Evolutionary conservation across 2,113 vertebrate species (phyloP), one percentile per base, ranked within the genome.

Genomic region (Gallinago media): DNA sequence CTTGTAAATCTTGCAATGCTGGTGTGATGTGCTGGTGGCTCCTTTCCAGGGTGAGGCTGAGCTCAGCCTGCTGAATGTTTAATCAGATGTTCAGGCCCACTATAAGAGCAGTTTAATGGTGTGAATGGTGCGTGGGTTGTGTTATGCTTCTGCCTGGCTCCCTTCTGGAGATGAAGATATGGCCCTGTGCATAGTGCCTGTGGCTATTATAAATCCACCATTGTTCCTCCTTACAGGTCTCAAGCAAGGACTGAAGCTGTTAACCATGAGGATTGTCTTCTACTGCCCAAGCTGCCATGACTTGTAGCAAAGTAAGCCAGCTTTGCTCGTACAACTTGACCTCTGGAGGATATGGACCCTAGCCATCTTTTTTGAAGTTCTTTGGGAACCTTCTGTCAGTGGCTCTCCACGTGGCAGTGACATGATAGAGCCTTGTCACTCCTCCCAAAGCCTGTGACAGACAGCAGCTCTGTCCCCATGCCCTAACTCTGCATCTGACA

Each of bases 21-120:
- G 85, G 49, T 88, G 68, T 62, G 81, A 26, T 54, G 58, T 50
- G 59, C 63, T 85, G 61, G 90, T 93, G 94, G 96, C 90, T 93
- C 38, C 86, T 68, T 90, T 92, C 94, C 94, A 94, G 85, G 32
- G 73, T 25, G n/a, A 94, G 47, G 36, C 52, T 90, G 94, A 96
- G 95, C 90, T 78, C 75, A 90, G 76, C 61, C 52, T 91, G 68
- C 63, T 56, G 40, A 67, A 65, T 47, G 36, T 86, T 92, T 86
- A 65, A 78, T 84, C 56, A 72, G 80, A 65, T 15, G 27, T 26
- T 89, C 74, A 63, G 38, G 32, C 65, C 47, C 68, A 56, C 38
- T 40, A 10, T 56, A 78, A 70, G 85, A 88, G 88, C 83, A 74
- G 59, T 36, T 49, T 18, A 23, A 18, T 62, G 92, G 71, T 85